Percentiles rank a stretch among this genome's conserved stretches.
phyloP scores from a whole-genome alignment of 2,888 invertebrate genomes.

The Pteria penguin region DNA sequence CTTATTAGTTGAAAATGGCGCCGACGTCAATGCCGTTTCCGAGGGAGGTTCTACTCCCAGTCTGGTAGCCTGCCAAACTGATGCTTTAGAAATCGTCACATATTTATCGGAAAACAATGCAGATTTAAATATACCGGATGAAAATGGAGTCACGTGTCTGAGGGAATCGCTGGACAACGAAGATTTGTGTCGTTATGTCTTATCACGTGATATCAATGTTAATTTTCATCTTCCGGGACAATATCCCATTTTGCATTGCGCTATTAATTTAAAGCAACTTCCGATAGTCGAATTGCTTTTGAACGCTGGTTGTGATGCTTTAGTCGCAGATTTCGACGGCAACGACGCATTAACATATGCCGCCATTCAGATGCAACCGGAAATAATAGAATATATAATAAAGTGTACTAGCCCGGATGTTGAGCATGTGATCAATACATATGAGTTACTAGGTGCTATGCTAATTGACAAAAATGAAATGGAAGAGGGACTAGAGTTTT shows the following conservation, averaged over 20 bases:
- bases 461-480: slow-evolving; percentile 9
- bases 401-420: neutral
- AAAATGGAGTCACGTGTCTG: slow-evolving; percentile 28
- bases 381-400: slow-evolving; percentile 29
- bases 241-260: slow-evolving; percentile 34
- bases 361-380: slow-evolving; percentile 14
- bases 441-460: slow-evolving; percentile 31
- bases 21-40: slow-evolving; percentile 7
- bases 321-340: slow-evolving; percentile 32
- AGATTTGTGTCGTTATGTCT: slow-evolving; percentile 28
- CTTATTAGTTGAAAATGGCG: slow-evolving; percentile 33
- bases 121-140: slow-evolving; percentile 33
- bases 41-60: slow-evolving; percentile 12
- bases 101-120: slow-evolving; percentile 29
- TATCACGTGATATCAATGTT: slow-evolving; percentile 22
- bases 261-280: slow-evolving; percentile 26
- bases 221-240: slow-evolving; percentile 23
- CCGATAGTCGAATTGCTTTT: slow-evolving; percentile 23
- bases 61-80: slow-evolving; percentile 34
- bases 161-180: slow-evolving; percentile 26
- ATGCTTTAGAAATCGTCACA: slow-evolving; percentile 12
- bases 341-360: slow-evolving; percentile 35
- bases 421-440: slow-evolving; percentile 11
- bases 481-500: slow-evolving; percentile 21
- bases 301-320: slow-evolving; percentile 15